Evolutionary conservation across 2,113 vertebrate genomes (phyloP).

Genomic region (Notothenia rossii): DNA sequence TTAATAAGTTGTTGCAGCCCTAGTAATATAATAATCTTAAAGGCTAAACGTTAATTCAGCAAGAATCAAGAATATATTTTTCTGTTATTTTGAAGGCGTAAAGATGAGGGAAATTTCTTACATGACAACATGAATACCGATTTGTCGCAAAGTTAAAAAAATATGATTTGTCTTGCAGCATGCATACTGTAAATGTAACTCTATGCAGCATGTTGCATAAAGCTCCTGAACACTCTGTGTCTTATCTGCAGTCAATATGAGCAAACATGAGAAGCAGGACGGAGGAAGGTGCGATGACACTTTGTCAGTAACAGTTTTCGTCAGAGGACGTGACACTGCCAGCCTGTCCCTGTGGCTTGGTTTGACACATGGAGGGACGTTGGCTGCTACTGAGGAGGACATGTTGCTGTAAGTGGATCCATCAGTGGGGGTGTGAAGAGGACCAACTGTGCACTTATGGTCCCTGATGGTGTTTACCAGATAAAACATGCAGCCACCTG

Average conservation of each 20-base stretch:
- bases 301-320: slow-evolving; percentile 10
- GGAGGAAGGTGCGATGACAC: not conserved
- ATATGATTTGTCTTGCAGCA: not conserved
- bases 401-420: slow-evolving; percentile 20
- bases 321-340: slow-evolving; percentile 41
- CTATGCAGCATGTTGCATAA: not conserved
- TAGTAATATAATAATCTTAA: not conserved
- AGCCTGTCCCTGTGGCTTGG: slow-evolving; percentile 46
- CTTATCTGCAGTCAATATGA: not conserved
- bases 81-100: not conserved
- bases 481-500: slow-evolving; percentile 50
- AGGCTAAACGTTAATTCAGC: not conserved
- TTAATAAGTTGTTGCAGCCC: not conserved
- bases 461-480: slow-evolving; percentile 71
- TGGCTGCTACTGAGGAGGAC: slow-evolving; percentile 27
- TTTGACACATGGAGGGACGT: slow-evolving; percentile 40
- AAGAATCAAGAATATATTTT: not conserved
- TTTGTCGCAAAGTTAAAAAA: not conserved
- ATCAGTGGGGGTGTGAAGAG: slow-evolving; percentile 56
- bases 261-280: not conserved
- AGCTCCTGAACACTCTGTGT: not conserved
- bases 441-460: slow-evolving; percentile 69
- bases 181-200: not conserved
- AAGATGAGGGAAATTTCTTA: not conserved
- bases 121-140: not conserved